phyloP scores from a whole-genome alignment of 2,797 vertebrate genomes.

The Pachyuromys duprasi region DNA sequence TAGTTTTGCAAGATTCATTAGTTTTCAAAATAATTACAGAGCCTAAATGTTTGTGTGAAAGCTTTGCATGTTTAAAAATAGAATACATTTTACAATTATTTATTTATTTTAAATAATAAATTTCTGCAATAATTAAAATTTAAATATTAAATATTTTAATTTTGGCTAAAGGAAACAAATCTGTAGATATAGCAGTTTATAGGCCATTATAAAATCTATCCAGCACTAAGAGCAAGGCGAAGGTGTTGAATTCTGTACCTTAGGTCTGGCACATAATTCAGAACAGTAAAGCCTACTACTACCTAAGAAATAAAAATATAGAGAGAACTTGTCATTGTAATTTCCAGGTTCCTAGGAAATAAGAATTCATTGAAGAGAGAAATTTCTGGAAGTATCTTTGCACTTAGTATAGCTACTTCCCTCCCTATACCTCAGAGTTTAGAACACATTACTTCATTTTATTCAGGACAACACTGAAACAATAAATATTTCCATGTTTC shows the following conservation, averaged over 20 bases:
- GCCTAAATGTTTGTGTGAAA: not conserved
- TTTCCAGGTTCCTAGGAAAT: not conserved
- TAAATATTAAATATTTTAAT: not conserved
- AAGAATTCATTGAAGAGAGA: slow-evolving; percentile 40
- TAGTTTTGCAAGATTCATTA: slow-evolving; percentile 7
- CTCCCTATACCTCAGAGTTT: not conserved
- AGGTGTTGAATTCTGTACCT: not conserved
- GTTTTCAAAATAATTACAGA: not conserved
- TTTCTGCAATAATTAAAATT: not conserved
- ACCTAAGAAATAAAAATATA: not conserved
- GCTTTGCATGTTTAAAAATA: not conserved
- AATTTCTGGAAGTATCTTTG: slow-evolving; percentile 35
- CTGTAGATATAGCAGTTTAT: not conserved
- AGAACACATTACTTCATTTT: not conserved
- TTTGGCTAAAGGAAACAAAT: slow-evolving; percentile 28
- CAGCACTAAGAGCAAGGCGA: not conserved
- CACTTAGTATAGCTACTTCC: not conserved
- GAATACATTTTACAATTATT: not conserved
- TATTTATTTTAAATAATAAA: not conserved
- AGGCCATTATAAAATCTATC: not conserved
- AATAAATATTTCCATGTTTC: slow-evolving; percentile 20
- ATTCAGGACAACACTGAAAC: not conserved
- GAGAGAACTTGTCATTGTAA: not conserved
- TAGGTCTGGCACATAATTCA: not conserved
- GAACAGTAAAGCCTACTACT: not conserved